Conservation (phyloP, 2,888 invertebrate genomes). For the Esperia sulphurella region DNA sequence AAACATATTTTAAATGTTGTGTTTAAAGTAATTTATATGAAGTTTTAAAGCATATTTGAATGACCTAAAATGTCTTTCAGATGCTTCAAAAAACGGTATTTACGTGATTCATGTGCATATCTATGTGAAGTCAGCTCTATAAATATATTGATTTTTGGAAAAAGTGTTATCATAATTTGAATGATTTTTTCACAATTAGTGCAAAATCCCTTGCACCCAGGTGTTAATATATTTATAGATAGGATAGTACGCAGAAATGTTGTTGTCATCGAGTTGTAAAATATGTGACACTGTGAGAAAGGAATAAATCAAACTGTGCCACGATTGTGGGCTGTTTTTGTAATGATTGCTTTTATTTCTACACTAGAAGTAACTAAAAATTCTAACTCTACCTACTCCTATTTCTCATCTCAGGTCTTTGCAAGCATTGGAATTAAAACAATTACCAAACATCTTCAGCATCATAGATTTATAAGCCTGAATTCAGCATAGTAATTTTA, state of each 20-base stretch:
- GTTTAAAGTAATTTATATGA: neutral
- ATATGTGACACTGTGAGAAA: slow-evolving; percentile 55
- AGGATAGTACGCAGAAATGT: slow-evolving; percentile 36
- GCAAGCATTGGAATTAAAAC: too few relatives aligned
- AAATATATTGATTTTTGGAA: slow-evolving; percentile 3
- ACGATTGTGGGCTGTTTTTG: slow-evolving; percentile 68
- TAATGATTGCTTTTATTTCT: slow-evolving; percentile 26
- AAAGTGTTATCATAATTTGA: too few relatives aligned
- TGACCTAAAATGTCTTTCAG: neutral
- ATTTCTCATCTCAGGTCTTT: too few relatives aligned
- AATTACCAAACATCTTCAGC: too few relatives aligned
- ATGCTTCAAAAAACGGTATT: neutral
- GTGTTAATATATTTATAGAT: slow-evolving; percentile 39
- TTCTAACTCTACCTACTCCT: neutral
- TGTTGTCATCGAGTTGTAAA: slow-evolving; percentile 37
- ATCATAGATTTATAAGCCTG: too few relatives aligned
- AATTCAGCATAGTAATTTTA: too few relatives aligned
- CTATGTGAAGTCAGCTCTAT: slow-evolving; percentile 13
- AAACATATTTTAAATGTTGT: neutral
- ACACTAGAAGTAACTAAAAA: neutral
- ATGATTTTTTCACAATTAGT: too few relatives aligned
- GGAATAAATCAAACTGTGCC: slow-evolving; percentile 71
- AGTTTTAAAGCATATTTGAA: neutral
- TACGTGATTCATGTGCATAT: slow-evolving; percentile 6
- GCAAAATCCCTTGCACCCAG: neutral